Percentiles rank a stretch among this genome's conserved stretches.
Evolutionary conservation across 2,113 vertebrate genomes (phyloP).

Genomic region (Chamaea fasciata): DNA sequence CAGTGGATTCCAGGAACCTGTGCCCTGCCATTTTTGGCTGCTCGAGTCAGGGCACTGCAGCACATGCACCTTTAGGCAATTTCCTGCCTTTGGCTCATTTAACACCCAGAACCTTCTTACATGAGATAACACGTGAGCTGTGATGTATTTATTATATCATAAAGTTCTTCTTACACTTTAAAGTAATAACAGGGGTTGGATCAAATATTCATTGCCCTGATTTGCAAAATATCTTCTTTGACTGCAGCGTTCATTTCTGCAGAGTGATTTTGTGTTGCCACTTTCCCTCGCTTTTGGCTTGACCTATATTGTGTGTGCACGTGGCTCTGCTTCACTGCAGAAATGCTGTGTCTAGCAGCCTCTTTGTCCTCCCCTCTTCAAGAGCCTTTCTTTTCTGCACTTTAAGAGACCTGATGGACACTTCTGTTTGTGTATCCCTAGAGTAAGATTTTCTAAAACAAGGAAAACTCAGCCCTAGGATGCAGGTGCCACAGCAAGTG

Average conservation of each 20-base stretch:
- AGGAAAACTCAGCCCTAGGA: background rate
- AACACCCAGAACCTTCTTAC: background rate
- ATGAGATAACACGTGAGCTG: background rate
- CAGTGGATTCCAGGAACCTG: background rate
- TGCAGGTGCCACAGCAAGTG: background rate
- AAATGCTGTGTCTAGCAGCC: background rate
- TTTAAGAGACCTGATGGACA: background rate
- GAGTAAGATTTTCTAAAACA: background rate
- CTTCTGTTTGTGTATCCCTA: background rate
- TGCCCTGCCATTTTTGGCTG: background rate
- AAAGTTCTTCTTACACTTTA: background rate
- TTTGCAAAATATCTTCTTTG: background rate
- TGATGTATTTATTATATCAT: background rate
- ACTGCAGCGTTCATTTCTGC: background rate
- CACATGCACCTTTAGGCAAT: accelerated
- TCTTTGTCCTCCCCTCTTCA: background rate
- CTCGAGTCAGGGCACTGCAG: background rate
- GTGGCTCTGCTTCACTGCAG: background rate
- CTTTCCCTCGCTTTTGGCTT: accelerated
- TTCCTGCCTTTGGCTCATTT: background rate
- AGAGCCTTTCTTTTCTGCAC: background rate
- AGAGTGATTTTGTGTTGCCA: accelerated
- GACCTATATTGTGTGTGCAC: background rate
- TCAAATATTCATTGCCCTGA: background rate
- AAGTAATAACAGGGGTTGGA: background rate